These are phyloP conservation scores for Phyllopteryx taeniolatus DNA, from an alignment of 2,113 vertebrate genomes.

Conservation along the genomic window DNA sequence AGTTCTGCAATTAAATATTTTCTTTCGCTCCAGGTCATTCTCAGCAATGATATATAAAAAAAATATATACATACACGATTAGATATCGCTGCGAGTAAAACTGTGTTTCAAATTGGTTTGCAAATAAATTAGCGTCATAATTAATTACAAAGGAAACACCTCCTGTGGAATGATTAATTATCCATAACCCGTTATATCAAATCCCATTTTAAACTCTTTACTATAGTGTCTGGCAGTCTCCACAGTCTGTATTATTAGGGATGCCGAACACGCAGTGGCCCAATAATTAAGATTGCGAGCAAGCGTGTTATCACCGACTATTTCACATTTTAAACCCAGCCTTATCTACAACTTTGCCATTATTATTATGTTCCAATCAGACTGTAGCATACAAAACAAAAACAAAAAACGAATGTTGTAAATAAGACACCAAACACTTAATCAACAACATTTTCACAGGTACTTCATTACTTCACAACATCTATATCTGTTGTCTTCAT, in stretches of 20 bases:
- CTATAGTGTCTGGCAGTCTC: neutral
- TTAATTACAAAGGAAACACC: neutral
- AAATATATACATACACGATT: slow-evolving; percentile 21
- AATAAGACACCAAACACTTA: neutral
- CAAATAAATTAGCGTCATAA: slow-evolving; percentile 35
- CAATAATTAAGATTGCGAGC: slow-evolving; percentile 7
- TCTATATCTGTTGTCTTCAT: no score
- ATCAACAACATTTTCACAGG: neutral
- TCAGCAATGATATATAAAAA: slow-evolving; percentile 6
- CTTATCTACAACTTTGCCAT: neutral
- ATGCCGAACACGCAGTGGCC: neutral
- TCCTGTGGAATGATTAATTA: slow-evolving; percentile 11
- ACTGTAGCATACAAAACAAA: neutral
- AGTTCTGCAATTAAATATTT: slow-evolving; percentile 24
- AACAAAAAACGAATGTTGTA: neutral
- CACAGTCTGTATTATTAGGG: neutral
- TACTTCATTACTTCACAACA: neutral
- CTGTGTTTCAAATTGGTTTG: slow-evolving; percentile 37
- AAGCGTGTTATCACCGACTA: neutral
- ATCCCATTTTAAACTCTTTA: neutral
- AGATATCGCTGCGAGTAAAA: slow-evolving; percentile 23
- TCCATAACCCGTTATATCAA: slow-evolving; percentile 1
- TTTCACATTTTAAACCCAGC: neutral
- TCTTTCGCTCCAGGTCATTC: slow-evolving; percentile 22
- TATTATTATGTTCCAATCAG: neutral